Base-by-base conservation (phyloP, 2,797 vertebrate genomes). In the Oceanodroma leucorhoa region DNA sequence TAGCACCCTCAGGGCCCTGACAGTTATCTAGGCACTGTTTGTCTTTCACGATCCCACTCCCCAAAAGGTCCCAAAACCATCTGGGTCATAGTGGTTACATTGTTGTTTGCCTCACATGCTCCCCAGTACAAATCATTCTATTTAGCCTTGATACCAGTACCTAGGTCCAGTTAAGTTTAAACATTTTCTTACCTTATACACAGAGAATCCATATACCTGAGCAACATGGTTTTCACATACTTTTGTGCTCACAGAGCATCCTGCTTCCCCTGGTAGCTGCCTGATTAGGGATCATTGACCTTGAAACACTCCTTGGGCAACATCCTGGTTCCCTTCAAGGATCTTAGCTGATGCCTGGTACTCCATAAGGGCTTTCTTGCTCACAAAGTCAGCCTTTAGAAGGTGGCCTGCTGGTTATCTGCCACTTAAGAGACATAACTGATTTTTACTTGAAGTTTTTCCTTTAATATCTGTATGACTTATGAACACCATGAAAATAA, bases 61-160 rank as follows among this genome's bases (percentile, higher is more conserved):
- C 5, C 4, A 55, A 29, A 86, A 70, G 38, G 4, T 26, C 5
- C 14, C 6, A 46, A 61, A 54, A 57, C 10, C 14, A 20, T 34
- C 29, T 23, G 22, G 5, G 7, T 61, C 46, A 27, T 23, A 22
- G 2, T 57, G 11, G 11, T 32, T 46, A 43, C 0, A 0, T 43
- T 46, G 32, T 7, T 60, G 21, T 38, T 54, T 41, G 13, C 27
- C 12, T 67, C 16, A 15, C 10, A 2, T 43, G n/a, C 11, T 79
- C 21, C 24, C 2, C 2, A 36, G 15, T 19, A 87, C 16, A 73
- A 83, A 65, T 21, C 0, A 1, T 46, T 54, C 64, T 69, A 19
- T 54, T 76, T 51, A 76, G 11, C 16, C 48, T 67, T 67, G 32
- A 38, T 60, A 73, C 3, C 3, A 11, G 17, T 41, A 76, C n/a